These are phyloP conservation scores for Microcebus tavaratra DNA, from an alignment of 2,113 vertebrate species.

Conservation along the genomic window DNA sequence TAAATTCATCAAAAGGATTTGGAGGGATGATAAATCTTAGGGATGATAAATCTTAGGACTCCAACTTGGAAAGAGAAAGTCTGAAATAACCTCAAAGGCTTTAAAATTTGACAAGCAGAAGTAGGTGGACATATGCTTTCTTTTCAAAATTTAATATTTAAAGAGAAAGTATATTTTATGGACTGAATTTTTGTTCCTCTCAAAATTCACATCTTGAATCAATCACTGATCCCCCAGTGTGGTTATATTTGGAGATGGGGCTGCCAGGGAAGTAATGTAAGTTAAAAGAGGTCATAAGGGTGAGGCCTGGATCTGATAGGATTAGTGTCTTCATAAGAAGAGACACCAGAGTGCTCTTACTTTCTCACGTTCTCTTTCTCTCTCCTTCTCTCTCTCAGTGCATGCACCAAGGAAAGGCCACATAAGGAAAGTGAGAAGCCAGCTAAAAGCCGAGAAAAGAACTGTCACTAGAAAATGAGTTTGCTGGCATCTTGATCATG, in stretches of 20 bases:
- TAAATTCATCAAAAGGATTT: slow-evolving; percentile 28
- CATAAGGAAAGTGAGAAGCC: neutral
- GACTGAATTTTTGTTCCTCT: neutral
- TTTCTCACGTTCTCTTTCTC: too few species aligned
- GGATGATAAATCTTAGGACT: neutral
- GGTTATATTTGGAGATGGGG: neutral
- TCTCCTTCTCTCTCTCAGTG: neutral
- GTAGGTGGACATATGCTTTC: neutral
- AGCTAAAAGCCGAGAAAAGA: neutral
- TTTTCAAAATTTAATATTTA: neutral
- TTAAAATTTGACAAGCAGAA: neutral
- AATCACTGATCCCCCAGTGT: neutral
- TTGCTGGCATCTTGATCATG: neutral
- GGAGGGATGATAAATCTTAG: neutral
- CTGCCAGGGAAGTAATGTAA: neutral
- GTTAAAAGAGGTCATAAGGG: neutral
- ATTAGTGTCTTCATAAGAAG: neutral
- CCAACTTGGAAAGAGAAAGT: neutral
- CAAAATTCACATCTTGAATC: neutral
- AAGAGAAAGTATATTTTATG: neutral
- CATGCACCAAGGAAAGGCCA: neutral
- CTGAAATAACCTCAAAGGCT: neutral
- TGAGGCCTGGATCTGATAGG: neutral
- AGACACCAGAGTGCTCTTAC: neutral
- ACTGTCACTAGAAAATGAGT: neutral